Percentiles rank a stretch among this genome's conserved stretches.
Evolutionary conservation across 2,888 invertebrate genomes (phyloP).

Genomic region (Cryptocephalus primarius): DNA sequence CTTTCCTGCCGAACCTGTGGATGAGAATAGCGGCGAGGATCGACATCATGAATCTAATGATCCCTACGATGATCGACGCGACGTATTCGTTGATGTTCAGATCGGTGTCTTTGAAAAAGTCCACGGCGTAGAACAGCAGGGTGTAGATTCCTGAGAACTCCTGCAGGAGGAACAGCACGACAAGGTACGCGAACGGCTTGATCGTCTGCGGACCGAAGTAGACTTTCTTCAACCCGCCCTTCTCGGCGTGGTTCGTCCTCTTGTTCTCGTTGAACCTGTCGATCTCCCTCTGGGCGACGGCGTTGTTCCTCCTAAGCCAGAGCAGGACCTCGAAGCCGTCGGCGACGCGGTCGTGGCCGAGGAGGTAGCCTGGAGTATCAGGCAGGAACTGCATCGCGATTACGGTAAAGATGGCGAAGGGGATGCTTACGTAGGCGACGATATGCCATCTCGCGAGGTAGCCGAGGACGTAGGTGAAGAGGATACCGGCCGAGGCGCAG

Average conservation of each 20-base stretch:
- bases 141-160: conserved; percentile 65
- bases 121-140: conserved; percentile 61
- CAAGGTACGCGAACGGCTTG: conserved; percentile 55
- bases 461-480: conserved; percentile 57
- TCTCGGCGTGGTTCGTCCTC: conserved; percentile 12
- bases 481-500: conserved; percentile 59
- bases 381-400: conserved; percentile 52
- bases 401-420: conserved; percentile 44
- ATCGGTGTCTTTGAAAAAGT: conserved; percentile 57
- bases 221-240: conserved; percentile 18
- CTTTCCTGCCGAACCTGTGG: conserved; percentile 50
- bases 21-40: conserved; percentile 56
- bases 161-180: conserved; percentile 58
- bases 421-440: conserved; percentile 53
- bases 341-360: conserved; percentile 48
- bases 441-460: conserved; percentile 56
- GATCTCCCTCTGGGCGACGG: conserved; percentile 51
- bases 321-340: conserved; percentile 46
- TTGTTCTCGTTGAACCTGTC: conserved; percentile 31
- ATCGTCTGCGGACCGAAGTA: conserved; percentile 46
- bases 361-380: conserved; percentile 59
- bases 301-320: conserved; percentile 54
- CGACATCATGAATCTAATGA: conserved; percentile 54
- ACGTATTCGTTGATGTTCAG: conserved; percentile 52
- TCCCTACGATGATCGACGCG: conserved; percentile 58